These are phyloP conservation scores for Brachylomia viminalis DNA, from an alignment of 2,888 invertebrate species.

Conservation along the genomic window DNA sequence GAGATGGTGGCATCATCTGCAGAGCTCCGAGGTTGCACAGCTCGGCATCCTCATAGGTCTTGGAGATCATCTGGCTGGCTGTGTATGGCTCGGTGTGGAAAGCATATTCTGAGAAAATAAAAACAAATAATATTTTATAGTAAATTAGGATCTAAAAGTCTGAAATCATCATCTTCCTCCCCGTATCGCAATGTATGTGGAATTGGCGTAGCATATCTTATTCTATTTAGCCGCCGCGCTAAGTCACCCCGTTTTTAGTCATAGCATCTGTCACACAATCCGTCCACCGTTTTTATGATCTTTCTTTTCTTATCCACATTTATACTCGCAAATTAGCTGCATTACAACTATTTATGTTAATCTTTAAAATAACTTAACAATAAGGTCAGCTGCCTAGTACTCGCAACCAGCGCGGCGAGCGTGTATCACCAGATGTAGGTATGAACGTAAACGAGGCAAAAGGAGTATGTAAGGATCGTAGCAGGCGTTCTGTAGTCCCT, in stretches of 20 bases:
- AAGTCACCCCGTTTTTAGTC: not conserved
- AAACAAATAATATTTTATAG: too few species aligned
- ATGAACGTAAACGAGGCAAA: too few species aligned
- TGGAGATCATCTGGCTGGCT: constrained; percentile 84
- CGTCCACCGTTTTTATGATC: not conserved
- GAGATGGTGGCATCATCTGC: constrained; percentile 82
- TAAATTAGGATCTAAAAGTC: too few species aligned
- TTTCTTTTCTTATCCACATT: not conserved
- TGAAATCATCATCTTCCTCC: not conserved
- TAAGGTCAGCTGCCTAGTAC: too few species aligned
- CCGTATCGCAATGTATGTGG: not conserved
- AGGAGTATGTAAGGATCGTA: too few species aligned
- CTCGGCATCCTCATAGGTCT: constrained; percentile 83
- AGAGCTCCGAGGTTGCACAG: constrained; percentile 87
- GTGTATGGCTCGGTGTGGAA: constrained; percentile 89
- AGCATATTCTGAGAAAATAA: constrained; percentile 79
- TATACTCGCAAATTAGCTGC: not conserved
- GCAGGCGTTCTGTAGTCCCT: too few species aligned
- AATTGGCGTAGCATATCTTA: not conserved
- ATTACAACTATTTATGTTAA: not conserved
- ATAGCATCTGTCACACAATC: too few species aligned
- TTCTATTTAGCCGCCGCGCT: not conserved
- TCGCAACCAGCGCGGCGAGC: too few species aligned
- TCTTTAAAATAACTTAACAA: too few species aligned
- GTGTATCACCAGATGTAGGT: too few species aligned